Base-by-base conservation (phyloP, 2,113 vertebrate species). In the Butorides virescens region DNA sequence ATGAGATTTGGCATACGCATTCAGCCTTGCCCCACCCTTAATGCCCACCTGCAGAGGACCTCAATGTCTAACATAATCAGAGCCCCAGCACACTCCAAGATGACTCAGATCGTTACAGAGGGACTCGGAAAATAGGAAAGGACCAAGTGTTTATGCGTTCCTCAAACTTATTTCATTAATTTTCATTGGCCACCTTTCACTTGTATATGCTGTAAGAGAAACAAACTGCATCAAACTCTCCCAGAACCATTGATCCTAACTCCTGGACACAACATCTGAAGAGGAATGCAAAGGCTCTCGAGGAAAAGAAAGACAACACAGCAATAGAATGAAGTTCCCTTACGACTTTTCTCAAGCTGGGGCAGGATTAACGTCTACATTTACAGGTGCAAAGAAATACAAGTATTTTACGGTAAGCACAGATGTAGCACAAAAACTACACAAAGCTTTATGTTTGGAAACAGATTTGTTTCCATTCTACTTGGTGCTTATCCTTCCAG, bases 31-130 rank as follows among this genome's bases (percentile, higher is more conserved):
- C 25, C 58, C 34, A 34, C 67, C 23, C 22, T 47, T 32, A 84
- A 18, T 0, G 14, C 16, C 30, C 44, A 47, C 4, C 0, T 0
- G 34, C 52, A 6, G 1, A 82, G 26, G 10, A 72, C 21, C 17
- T 74, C 55, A 4, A 9, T 4, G 22, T 20, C 16, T 23, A 63
- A 82, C 39, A 55, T 19, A 66, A 92, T 78, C 16, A 83, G 52
- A 88, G 22, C 5, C 42, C 29, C 18, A 42, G 39, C 4, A 27
- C 2, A 20, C 36, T 68, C 32, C 50, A 67, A 49, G 47, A 20
- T 14, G 8, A 93, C 52, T 52, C 37, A 82, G 18, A 77, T 30
- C 5, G 20, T 65, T 80, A 79, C 34, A 65, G 30, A 58, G 19
- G 21, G 16, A 42, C 34, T 42, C 19, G 10, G 13, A 66, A 68